A percentile compares a stretch with the other conserved stretches of the same genome.
Evolutionary conservation across 2,113 vertebrate species (phyloP).

Genomic region (Bothrops jararaca): DNA sequence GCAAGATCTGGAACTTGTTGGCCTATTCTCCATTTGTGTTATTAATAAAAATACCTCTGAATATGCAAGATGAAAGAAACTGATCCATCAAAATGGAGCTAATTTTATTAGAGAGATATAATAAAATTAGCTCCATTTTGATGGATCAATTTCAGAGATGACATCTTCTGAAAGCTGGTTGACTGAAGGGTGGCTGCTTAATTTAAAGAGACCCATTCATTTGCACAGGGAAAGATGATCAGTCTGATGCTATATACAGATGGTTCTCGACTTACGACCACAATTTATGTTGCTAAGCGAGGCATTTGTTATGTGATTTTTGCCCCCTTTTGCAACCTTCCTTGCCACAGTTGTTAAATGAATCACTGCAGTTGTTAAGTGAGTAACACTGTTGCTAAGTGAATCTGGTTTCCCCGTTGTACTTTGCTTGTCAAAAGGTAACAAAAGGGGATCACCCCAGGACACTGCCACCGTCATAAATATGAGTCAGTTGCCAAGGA

Average conservation of each 20-base stretch:
- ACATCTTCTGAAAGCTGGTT: constrained; percentile 39
- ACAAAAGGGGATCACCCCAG: too few relatives aligned
- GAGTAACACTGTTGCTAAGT: too few relatives aligned
- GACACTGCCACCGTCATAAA: too few relatives aligned
- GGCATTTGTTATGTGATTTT: not conserved
- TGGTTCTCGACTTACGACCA: too few relatives aligned
- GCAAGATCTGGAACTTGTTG: constrained; percentile 36
- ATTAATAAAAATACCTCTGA: constrained; percentile 62
- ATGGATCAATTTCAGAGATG: constrained; percentile 59
- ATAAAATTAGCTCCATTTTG: constrained; percentile 48
- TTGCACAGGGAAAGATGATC: not conserved
- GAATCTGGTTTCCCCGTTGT: too few relatives aligned
- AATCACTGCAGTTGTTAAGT: not conserved
- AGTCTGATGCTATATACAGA: not conserved
- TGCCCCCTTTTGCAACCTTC: not conserved
- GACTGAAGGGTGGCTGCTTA: constrained; percentile 31
- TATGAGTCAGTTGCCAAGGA: too few relatives aligned
- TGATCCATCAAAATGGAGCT: constrained; percentile 46
- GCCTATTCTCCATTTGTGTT: constrained; percentile 50
- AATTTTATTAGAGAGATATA: constrained; percentile 38
- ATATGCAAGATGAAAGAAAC: constrained; percentile 47
- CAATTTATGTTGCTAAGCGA: not conserved
- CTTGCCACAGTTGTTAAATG: not conserved
- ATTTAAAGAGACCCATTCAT: constrained; percentile 25
- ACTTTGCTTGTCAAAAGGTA: too few relatives aligned